Conservation (phyloP, 2,888 invertebrate species). For the Ferrisia virgata region DNA sequence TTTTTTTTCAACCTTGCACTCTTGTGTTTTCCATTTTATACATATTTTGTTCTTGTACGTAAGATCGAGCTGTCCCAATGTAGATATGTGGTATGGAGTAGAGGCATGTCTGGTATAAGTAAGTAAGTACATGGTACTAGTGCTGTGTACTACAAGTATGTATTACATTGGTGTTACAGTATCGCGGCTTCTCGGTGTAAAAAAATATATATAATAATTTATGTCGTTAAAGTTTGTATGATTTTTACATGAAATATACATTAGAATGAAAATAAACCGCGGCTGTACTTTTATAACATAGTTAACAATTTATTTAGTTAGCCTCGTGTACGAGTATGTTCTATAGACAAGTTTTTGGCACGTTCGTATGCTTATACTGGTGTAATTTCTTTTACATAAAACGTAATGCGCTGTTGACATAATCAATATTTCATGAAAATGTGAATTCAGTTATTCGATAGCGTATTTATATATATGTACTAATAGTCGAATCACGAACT, state of each 20-base stretch:
- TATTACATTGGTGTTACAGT: too few species aligned
- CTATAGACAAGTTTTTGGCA: conserved; percentile 25
- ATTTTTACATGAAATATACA: conserved; percentile 28
- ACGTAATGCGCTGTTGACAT: conserved; percentile 18
- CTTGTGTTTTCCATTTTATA: too few species aligned
- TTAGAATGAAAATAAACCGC: neutral
- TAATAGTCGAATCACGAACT: neutral
- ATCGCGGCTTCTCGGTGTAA: neutral
- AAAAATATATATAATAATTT: conserved; percentile 7
- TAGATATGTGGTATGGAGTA: too few species aligned
- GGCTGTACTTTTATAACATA: conserved; percentile 11
- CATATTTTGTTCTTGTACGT: too few species aligned
- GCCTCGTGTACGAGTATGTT: neutral
- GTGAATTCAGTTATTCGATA: conserved; percentile 28
- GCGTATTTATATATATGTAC: neutral
- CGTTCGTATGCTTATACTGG: conserved; percentile 4
- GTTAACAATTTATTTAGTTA: conserved; percentile 21
- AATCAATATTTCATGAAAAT: conserved; percentile 11
- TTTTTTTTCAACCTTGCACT: neutral
- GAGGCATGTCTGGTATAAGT: too few species aligned
- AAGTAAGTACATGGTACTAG: too few species aligned
- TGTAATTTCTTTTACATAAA: conserved; percentile 16
- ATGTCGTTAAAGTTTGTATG: conserved; percentile 2
- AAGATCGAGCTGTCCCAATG: too few species aligned
- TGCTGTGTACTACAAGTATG: too few species aligned